A percentile compares a stretch with the other conserved stretches of the same genome.
These are phyloP conservation scores for Knipowitschia caucasica DNA, from an alignment of 2,797 vertebrate species.

Conservation along the genomic window DNA sequence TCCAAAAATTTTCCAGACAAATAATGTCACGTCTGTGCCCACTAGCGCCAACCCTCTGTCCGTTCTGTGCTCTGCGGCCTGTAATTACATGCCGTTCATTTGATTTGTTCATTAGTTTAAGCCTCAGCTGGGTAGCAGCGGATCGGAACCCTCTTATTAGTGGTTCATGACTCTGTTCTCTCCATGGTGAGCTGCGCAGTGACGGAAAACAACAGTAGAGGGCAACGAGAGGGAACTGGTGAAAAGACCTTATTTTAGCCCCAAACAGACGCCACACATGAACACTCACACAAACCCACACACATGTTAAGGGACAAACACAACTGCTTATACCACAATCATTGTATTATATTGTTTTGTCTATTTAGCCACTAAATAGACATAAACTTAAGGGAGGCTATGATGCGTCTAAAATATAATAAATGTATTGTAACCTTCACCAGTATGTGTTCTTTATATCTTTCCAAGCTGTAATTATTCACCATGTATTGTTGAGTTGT, in stretches of 20 bases:
- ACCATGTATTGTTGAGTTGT: too few relatives aligned
- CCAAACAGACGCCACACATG: constrained; percentile 22
- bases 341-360: background rate
- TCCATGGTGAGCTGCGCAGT: constrained; percentile 52
- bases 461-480: too few relatives aligned
- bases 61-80: constrained; percentile 59
- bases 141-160: constrained; percentile 75
- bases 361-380: background rate
- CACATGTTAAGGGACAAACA: background rate
- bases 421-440: too few relatives aligned
- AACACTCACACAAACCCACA: constrained; percentile 19
- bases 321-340: background rate
- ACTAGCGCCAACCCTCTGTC: constrained; percentile 68
- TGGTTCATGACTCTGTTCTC: constrained; percentile 72
- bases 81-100: constrained; percentile 76
- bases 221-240: constrained; percentile 34
- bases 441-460: too few relatives aligned
- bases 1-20: constrained; percentile 77
- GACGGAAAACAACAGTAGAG: constrained; percentile 55
- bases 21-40: constrained; percentile 75
- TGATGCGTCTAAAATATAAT: too few relatives aligned
- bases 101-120: constrained; percentile 78
- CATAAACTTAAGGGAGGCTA: too few relatives aligned
- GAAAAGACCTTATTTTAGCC: constrained; percentile 54
- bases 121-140: constrained; percentile 60